These are phyloP conservation scores for Halcyon smyrnensis DNA, from an alignment of 2,797 vertebrate genomes.

Conservation along the genomic window DNA sequence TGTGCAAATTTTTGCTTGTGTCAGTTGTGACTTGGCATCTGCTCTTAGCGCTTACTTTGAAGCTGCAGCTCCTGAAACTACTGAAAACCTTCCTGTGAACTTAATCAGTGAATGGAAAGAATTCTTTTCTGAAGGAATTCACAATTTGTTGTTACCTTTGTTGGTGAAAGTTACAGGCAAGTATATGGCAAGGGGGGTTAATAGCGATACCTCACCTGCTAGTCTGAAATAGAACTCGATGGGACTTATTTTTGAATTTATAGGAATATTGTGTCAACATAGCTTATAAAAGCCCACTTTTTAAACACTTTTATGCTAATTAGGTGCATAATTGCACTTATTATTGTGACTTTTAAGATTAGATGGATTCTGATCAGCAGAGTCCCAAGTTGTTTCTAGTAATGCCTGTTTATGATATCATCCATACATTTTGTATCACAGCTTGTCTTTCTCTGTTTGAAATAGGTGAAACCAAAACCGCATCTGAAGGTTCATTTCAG, in stretches of 20 bases:
- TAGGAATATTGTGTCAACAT: background rate
- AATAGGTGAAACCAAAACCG: slow-evolving; percentile 83
- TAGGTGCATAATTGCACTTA: background rate
- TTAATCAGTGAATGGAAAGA: slow-evolving; percentile 90
- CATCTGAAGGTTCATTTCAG: slow-evolving; percentile 86
- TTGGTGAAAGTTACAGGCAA: slow-evolving; percentile 89
- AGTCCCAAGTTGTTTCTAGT: background rate
- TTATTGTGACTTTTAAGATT: background rate
- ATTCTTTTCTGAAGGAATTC: slow-evolving; percentile 93
- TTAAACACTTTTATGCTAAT: background rate
- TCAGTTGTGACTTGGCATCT: slow-evolving; percentile 86
- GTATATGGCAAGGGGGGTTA: slow-evolving; percentile 29
- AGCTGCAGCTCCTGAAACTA: slow-evolving; percentile 70
- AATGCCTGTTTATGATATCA: background rate
- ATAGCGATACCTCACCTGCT: background rate
- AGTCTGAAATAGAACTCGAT: background rate
- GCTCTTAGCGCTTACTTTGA: slow-evolving; percentile 87
- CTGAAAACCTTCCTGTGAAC: slow-evolving; percentile 84
- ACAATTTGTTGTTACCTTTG: slow-evolving; percentile 89
- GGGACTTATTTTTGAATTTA: background rate
- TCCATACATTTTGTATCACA: background rate
- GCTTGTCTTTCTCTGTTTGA: background rate
- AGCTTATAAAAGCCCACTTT: background rate
- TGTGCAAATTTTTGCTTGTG: slow-evolving; percentile 90
- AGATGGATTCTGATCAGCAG: background rate